Conservation (phyloP, 1,140 invertebrate genomes). For the Ceratina japonica region DNA sequence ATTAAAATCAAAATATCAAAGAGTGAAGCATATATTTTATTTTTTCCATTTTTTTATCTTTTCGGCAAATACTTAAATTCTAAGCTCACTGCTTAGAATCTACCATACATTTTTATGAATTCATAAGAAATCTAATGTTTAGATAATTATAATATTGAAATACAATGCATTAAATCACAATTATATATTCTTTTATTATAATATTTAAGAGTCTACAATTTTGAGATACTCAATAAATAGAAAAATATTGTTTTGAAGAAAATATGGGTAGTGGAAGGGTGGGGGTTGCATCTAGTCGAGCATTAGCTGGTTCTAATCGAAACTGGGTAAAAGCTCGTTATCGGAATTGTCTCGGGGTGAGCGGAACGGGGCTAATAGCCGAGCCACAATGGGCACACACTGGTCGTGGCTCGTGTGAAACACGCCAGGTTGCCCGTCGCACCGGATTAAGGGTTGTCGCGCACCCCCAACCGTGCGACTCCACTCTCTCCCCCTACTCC, state of each 20-base stretch:
- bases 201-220: background rate
- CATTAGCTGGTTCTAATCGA: slow-evolving; percentile 50
- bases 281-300: background rate
- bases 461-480: too few species aligned
- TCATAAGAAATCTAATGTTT: too few species aligned
- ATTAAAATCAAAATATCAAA: background rate
- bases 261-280: background rate
- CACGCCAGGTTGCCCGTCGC: slow-evolving; percentile 20
- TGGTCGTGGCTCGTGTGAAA: slow-evolving; percentile 28
- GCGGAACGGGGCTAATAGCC: slow-evolving; percentile 34
- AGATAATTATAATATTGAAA: too few species aligned
- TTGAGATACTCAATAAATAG: too few species aligned
- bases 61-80: too few species aligned
- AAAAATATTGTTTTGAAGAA: background rate
- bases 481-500: too few species aligned
- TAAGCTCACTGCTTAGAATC: too few species aligned
- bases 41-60: background rate
- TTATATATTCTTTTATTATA: too few species aligned
- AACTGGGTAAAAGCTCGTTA: slow-evolving; percentile 60
- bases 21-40: background rate
- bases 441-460: slow-evolving; percentile 1
- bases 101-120: too few species aligned
- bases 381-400: slow-evolving; percentile 16
- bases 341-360: slow-evolving; percentile 49
- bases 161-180: too few species aligned